Evolutionary conservation across 2,888 invertebrate genomes (phyloP).

Genomic region (Drosophila glabriapex): DNA sequence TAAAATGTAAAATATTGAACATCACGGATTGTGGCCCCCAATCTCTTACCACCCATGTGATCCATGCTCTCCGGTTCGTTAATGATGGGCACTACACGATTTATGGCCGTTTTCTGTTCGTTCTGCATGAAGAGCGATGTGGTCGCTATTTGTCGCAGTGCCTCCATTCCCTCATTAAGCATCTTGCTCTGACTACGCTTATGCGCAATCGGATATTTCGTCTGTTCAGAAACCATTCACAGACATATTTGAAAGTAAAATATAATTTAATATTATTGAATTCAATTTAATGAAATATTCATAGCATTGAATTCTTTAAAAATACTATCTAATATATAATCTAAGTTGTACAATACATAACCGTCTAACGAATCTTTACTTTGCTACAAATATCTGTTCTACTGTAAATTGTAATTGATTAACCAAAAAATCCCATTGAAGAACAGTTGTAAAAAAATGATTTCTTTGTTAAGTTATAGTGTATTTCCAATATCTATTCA

Average conservation of each 20-base stretch:
- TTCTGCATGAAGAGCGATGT: slow-evolving; percentile 86
- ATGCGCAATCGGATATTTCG: slow-evolving; percentile 84
- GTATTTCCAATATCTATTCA: no score
- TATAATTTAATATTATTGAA: background rate
- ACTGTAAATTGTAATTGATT: no score
- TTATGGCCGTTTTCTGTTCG: slow-evolving; percentile 84
- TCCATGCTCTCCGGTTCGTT: slow-evolving; percentile 84
- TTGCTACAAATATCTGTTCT: background rate
- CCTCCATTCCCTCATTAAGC: slow-evolving; percentile 86
- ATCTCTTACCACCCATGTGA: slow-evolving; percentile 50
- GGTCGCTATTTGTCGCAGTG: slow-evolving; percentile 85
- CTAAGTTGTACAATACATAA: background rate
- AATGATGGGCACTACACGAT: slow-evolving; percentile 85
- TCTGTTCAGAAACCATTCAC: slow-evolving; percentile 24
- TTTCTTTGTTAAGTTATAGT: background rate
- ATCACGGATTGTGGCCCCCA: background rate
- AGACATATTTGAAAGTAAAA: background rate
- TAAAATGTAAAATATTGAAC: background rate
- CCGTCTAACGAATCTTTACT: background rate
- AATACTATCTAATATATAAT: background rate
- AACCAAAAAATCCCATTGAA: background rate
- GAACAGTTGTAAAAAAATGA: background rate
- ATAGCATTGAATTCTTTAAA: background rate
- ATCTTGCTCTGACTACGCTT: slow-evolving; percentile 84
- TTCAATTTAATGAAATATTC: background rate